Evolutionary conservation across 1,140 invertebrate species (phyloP).

Genomic region (Panagrolaimus sp.): DNA sequence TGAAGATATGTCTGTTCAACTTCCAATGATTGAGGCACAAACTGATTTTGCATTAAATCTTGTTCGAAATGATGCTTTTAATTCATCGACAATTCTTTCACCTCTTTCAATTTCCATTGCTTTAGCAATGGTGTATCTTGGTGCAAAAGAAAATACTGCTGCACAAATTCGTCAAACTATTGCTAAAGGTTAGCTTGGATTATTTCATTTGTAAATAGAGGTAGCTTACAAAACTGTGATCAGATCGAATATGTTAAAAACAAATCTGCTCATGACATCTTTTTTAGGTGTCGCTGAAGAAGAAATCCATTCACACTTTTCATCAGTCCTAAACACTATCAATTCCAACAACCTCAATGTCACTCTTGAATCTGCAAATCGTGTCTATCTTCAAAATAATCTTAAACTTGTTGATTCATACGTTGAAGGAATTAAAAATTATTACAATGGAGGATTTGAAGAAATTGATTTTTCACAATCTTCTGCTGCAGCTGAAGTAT

Average conservation of each 20-base stretch:
- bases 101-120: constrained; percentile 45
- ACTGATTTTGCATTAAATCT: constrained; percentile 25
- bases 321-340: neutral
- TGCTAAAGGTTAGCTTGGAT: constrained; percentile 23
- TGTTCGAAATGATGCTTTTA: neutral
- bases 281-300: constrained; percentile 15
- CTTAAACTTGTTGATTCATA: constrained; percentile 9
- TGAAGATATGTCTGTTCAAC: neutral
- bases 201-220: too few species aligned
- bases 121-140: constrained; percentile 37
- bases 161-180: constrained; percentile 18
- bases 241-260: too few species aligned
- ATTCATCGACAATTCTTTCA: constrained; percentile 29
- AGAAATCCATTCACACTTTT: constrained; percentile 15
- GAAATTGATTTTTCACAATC: constrained; percentile 11
- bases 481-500: neutral
- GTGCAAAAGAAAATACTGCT: constrained; percentile 36
- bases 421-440: constrained; percentile 10
- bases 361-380: constrained; percentile 23
- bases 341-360: neutral
- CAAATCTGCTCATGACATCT: too few species aligned
- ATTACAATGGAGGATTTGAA: constrained; percentile 24
- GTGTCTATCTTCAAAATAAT: constrained; percentile 20
- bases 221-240: too few species aligned
- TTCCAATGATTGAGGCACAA: constrained; percentile 17